Conservation (phyloP, 2,888 invertebrate genomes). For the Hypomecis atomaria region DNA sequence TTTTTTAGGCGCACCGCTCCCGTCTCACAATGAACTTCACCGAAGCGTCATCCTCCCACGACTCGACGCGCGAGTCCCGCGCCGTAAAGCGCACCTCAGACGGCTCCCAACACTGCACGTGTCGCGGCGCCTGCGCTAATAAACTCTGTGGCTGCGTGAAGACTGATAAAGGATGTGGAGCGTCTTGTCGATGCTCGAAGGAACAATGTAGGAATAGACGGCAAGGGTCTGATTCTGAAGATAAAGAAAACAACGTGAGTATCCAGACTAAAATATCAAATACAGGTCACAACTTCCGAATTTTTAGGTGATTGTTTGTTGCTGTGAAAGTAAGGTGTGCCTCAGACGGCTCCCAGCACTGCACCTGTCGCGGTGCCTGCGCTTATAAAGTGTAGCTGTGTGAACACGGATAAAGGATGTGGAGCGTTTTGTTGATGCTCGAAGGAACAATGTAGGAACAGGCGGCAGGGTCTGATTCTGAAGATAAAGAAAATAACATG, state of each 20-base stretch:
- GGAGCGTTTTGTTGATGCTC: conserved; percentile 82
- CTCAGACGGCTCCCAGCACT: conserved; percentile 84
- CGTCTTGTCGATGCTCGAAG: conserved; percentile 81
- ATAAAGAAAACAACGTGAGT: conserved; percentile 67
- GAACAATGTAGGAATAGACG: conserved; percentile 70
- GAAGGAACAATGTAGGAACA: conserved; percentile 70
- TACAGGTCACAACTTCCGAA: too few species aligned
- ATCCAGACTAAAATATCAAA: too few species aligned
- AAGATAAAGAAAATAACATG: conserved; percentile 71
- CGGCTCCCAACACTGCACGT: conserved; percentile 85
- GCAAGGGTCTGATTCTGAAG: conserved; percentile 61
- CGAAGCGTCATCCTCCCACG: conserved; percentile 36
- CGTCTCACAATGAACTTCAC: conserved; percentile 75
- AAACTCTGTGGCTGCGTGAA: conserved; percentile 86
- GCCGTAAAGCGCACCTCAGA: conserved; percentile 83
- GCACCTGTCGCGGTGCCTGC: conserved; percentile 86
- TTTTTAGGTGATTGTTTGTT: too few species aligned
- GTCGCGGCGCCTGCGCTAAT: conserved; percentile 85
- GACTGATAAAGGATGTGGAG: conserved; percentile 69
- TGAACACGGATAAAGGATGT: conserved; percentile 79
- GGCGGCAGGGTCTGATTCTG: conserved; percentile 57
- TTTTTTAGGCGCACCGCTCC: conserved; percentile 72
- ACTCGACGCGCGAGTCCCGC: conserved; percentile 36
- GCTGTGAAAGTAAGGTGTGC: conserved; percentile 84
- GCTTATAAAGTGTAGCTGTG: conserved; percentile 85